A percentile compares a stretch with the other conserved stretches of the same genome.
phyloP scores from a whole-genome alignment of 2,797 vertebrate species.

The Cetoscarus ocellatus region DNA sequence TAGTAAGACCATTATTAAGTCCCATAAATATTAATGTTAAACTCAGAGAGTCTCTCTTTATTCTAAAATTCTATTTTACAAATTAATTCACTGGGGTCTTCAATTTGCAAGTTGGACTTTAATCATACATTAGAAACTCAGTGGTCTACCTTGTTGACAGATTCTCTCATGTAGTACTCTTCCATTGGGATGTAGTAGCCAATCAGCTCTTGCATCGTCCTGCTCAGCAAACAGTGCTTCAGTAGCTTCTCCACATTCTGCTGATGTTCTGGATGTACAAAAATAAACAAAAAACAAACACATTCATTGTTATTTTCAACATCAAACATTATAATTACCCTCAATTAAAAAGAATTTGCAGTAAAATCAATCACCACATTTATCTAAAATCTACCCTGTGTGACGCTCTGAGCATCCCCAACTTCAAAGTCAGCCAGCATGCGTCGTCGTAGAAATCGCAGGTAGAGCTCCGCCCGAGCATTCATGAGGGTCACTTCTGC shows the following conservation, averaged over 20 bases:
- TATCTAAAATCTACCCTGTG: slow-evolving; percentile 84
- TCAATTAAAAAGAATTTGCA: not conserved
- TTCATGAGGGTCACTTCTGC: slow-evolving; percentile 97
- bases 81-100: too few species aligned
- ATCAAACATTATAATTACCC: not conserved
- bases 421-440: slow-evolving; percentile 95
- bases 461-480: slow-evolving; percentile 93
- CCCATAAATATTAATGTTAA: too few species aligned
- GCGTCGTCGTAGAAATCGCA: slow-evolving; percentile 93
- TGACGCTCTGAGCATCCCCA: slow-evolving; percentile 92
- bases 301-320: not conserved
- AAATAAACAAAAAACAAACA: slow-evolving; percentile 1
- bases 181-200: slow-evolving; percentile 99
- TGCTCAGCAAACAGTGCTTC: slow-evolving; percentile 93
- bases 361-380: not conserved
- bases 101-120: too few species aligned
- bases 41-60: too few species aligned
- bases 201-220: slow-evolving; percentile 96
- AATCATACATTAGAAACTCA: not conserved
- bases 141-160: slow-evolving; percentile 92
- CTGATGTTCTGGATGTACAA: slow-evolving; percentile 84
- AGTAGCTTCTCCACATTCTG: slow-evolving; percentile 93
- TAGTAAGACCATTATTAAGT: too few species aligned
- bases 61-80: too few species aligned
- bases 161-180: slow-evolving; percentile 98